phyloP scores from a whole-genome alignment of 2,797 vertebrate species.

The Acipenser ruthenus region DNA sequence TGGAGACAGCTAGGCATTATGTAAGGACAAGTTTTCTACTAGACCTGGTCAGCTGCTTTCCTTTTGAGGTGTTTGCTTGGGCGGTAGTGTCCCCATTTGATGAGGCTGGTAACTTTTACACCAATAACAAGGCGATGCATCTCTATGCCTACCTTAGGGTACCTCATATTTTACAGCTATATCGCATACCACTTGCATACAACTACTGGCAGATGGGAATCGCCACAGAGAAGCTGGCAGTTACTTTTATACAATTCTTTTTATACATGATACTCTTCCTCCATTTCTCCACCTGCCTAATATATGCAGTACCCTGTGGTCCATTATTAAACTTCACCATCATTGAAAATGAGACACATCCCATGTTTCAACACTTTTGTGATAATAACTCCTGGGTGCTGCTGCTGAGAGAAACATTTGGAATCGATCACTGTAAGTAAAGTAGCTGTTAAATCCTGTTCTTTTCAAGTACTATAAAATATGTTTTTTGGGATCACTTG shows the following conservation, averaged over 20 bases:
- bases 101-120: slow-evolving; percentile 13
- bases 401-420: slow-evolving; percentile 10
- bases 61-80: slow-evolving; percentile 23
- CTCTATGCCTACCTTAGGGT: slow-evolving; percentile 19
- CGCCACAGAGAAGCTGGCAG: slow-evolving; percentile 5
- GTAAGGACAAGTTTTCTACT: slow-evolving; percentile 18
- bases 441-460: background rate
- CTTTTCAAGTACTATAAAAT: no score
- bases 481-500: no score
- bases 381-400: slow-evolving; percentile 18
- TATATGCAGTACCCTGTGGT: slow-evolving; percentile 20
- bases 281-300: slow-evolving; percentile 22
- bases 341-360: background rate
- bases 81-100: slow-evolving; percentile 9
- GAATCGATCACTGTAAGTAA: slow-evolving; percentile 15
- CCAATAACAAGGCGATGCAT: slow-evolving; percentile 17
- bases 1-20: slow-evolving; percentile 25
- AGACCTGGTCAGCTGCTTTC: slow-evolving; percentile 28
- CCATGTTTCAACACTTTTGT: slow-evolving; percentile 19
- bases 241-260: slow-evolving; percentile 14
- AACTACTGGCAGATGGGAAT: slow-evolving; percentile 17
- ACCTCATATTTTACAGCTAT: slow-evolving; percentile 25
- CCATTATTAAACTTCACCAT: slow-evolving; percentile 3
- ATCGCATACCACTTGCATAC: slow-evolving; percentile 20
- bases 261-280: slow-evolving; percentile 16